Conservation (phyloP, 2,888 invertebrate species). For the Zaprionus obscuricornis region DNA sequence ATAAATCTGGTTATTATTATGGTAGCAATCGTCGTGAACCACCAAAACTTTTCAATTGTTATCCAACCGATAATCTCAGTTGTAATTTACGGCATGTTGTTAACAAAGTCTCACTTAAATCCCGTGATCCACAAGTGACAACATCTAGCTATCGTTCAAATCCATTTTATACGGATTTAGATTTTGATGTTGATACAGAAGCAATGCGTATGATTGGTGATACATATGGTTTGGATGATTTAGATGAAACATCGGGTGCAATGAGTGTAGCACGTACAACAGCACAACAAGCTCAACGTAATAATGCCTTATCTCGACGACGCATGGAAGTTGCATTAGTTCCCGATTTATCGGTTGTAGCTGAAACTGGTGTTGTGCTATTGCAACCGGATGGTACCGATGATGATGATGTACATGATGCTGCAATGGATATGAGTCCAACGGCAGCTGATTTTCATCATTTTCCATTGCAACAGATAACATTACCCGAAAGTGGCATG, state of each 20-base stretch:
- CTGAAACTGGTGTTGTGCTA: constrained; percentile 82
- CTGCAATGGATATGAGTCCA: constrained; percentile 69
- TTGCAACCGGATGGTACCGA: constrained; percentile 78
- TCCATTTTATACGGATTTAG: constrained; percentile 89
- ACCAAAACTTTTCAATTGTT: constrained; percentile 86
- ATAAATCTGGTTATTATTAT: constrained; percentile 70
- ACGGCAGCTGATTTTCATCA: constrained; percentile 76
- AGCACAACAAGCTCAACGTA: constrained; percentile 42
- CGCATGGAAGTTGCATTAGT: constrained; percentile 84
- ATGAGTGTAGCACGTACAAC: constrained; percentile 55
- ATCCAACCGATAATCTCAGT: constrained; percentile 89
- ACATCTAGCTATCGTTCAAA: constrained; percentile 85
- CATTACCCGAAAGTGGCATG: constrained; percentile 82
- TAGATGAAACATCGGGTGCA: constrained; percentile 61
- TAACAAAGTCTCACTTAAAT: constrained; percentile 85
- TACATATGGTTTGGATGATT: constrained; percentile 74
- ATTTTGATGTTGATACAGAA: constrained; percentile 88
- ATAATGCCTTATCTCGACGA: constrained; percentile 52
- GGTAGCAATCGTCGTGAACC: constrained; percentile 75
- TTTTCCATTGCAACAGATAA: constrained; percentile 80
- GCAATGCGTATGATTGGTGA: constrained; percentile 81
- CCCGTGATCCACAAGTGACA: constrained; percentile 85
- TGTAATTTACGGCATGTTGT: constrained; percentile 90
- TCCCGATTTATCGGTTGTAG: constrained; percentile 83
- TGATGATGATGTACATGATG: constrained; percentile 64